These are phyloP conservation scores for Chrysochloris asiatica DNA, from an alignment of 2,113 vertebrate genomes.

Conservation along the genomic window DNA sequence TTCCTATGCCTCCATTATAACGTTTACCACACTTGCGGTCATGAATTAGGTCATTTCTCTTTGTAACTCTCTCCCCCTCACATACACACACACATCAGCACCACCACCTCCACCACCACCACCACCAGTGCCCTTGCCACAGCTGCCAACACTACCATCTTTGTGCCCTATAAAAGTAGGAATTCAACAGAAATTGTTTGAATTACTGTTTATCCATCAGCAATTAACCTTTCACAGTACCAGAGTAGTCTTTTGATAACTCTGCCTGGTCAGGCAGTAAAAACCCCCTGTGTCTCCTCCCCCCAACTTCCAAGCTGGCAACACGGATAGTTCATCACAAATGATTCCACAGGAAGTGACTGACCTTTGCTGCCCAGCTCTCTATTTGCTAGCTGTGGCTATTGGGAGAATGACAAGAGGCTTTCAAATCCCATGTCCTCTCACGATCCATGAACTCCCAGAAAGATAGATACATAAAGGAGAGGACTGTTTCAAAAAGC, in stretches of 20 bases:
- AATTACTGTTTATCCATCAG: constrained; percentile 60
- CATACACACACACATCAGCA: not conserved
- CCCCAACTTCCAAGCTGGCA: not conserved
- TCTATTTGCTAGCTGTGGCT: constrained; percentile 15
- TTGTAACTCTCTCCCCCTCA: not conserved
- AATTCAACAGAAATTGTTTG: constrained; percentile 57
- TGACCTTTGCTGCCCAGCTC: not conserved
- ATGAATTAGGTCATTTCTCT: not conserved
- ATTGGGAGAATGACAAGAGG: constrained; percentile 68
- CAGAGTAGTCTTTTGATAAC: constrained; percentile 56
- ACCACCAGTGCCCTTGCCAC: not conserved
- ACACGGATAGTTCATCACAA: not conserved
- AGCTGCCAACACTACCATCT: constrained; percentile 27
- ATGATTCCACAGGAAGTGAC: constrained; percentile 56
- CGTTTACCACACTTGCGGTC: not conserved
- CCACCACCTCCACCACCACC: not conserved
- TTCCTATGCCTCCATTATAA: not conserved
- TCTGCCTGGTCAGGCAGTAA: not conserved
- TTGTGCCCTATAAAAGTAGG: constrained; percentile 55
- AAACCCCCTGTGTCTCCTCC: not conserved
- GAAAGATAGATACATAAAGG: constrained; percentile 63
- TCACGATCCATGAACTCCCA: constrained; percentile 65
- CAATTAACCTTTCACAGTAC: constrained; percentile 55
- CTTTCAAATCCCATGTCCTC: constrained; percentile 61
- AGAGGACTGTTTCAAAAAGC: constrained; percentile 75